Conservation (phyloP, 2,888 invertebrate species). For the Liodrosophila aerea region DNA sequence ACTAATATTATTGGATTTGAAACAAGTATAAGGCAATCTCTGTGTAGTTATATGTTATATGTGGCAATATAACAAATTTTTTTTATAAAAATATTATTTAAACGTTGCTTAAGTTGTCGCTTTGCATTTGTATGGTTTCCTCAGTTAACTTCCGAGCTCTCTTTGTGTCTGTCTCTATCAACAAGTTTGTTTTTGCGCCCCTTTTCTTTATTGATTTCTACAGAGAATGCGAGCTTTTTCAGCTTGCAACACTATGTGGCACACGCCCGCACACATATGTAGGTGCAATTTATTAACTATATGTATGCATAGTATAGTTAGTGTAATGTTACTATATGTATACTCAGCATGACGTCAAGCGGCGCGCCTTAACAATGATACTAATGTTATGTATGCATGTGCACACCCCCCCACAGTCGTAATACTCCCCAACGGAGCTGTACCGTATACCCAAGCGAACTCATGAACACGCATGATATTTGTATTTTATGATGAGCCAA, state of each 20-base stretch:
- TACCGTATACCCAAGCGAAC: conserved; percentile 8
- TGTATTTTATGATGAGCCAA: conserved; percentile 48
- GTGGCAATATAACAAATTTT: neutral
- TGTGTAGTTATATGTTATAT: too few species aligned
- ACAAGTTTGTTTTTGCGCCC: conserved; percentile 46
- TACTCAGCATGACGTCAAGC: conserved; percentile 60
- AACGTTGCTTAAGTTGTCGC: neutral
- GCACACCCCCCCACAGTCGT: conserved; percentile 3
- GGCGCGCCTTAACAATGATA: conserved; percentile 51
- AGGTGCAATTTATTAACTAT: conserved; percentile 39
- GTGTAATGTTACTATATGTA: conserved; percentile 32
- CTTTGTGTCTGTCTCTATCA: conserved; percentile 43
- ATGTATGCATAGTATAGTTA: conserved; percentile 41
- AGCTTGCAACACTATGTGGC: conserved; percentile 32
- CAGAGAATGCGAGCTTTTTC: conserved; percentile 44
- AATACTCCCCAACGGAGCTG: conserved; percentile 20
- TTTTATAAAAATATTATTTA: neutral
- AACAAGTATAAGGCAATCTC: too few species aligned
- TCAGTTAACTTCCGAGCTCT: conserved; percentile 29
- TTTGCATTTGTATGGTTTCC: conserved; percentile 36
- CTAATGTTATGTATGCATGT: conserved; percentile 5
- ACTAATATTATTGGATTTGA: too few species aligned
- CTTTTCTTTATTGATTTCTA: conserved; percentile 63
- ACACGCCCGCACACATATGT: conserved; percentile 21
- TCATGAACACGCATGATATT: conserved; percentile 59